Evolutionary conservation across 30 jellyfish, hydroid and myxozoan genomes (phyloP).

Genomic region (Cassiopea xamachana): DNA sequence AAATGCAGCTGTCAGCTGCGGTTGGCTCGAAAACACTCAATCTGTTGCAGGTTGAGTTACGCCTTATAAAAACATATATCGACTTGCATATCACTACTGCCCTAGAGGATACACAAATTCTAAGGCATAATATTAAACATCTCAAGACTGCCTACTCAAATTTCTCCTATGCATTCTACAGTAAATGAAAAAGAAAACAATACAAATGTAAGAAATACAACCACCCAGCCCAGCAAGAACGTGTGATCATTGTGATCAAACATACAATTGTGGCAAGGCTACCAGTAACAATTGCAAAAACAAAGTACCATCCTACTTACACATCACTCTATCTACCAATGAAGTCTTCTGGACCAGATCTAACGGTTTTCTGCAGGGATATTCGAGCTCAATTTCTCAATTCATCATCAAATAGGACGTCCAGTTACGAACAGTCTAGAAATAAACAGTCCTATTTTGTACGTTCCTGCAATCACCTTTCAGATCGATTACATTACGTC

Average conservation of each 20-base stretch:
- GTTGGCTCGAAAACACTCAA: background rate
- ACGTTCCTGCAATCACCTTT: constrained; percentile 13
- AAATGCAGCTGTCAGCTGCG: constrained; percentile 33
- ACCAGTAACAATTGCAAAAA: constrained; percentile 26
- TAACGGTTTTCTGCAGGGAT: background rate
- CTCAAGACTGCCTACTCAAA: background rate
- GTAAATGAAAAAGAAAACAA: background rate
- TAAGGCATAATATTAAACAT: background rate
- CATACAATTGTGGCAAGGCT: constrained; percentile 11
- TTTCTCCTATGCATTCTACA: background rate
- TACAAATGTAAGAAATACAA: background rate
- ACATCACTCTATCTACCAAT: background rate
- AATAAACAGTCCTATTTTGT: background rate
- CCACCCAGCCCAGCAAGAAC: constrained; percentile 32
- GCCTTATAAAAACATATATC: constrained; percentile 15
- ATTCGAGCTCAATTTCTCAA: background rate
- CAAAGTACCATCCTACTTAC: background rate
- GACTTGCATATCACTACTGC: background rate
- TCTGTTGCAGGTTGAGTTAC: constrained; percentile 48
- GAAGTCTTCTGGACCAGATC: background rate
- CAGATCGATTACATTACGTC: background rate
- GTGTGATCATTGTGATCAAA: constrained; percentile 37
- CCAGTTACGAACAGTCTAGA: background rate
- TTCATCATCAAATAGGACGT: constrained; percentile 3
- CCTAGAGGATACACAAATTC: background rate